Evolutionary conservation across 2,113 vertebrate genomes (phyloP).

Genomic region (Gavialis gangeticus): DNA sequence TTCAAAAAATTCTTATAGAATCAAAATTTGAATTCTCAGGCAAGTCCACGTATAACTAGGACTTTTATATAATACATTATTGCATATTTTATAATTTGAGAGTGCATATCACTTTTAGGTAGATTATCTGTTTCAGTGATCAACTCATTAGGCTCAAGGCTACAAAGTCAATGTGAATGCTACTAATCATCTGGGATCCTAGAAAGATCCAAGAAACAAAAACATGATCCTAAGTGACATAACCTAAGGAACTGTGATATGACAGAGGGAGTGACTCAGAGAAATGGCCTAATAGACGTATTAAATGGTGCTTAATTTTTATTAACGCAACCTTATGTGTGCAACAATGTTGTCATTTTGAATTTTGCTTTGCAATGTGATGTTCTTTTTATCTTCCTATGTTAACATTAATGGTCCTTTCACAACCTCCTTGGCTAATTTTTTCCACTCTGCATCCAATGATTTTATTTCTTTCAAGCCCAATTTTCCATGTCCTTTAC

Average conservation of each 20-base stretch:
- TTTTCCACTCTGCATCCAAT: slow-evolving; percentile 13
- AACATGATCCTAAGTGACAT: background rate
- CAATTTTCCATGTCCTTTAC: background rate
- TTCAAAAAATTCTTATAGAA: too few species aligned
- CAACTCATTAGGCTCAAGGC: background rate
- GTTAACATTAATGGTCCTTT: background rate
- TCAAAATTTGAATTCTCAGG: too few species aligned
- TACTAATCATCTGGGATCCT: background rate
- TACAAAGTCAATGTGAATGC: background rate
- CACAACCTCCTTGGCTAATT: background rate
- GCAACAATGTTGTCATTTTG: background rate
- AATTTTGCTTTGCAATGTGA: background rate
- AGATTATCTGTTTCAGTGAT: background rate
- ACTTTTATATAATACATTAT: too few species aligned
- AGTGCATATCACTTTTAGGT: background rate
- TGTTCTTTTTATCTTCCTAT: background rate
- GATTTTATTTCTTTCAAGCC: background rate
- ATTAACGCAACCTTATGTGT: background rate
- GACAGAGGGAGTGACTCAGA: slow-evolving; percentile 6
- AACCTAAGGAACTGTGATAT: background rate
- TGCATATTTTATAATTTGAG: too few species aligned
- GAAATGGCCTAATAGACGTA: background rate
- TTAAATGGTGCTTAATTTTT: background rate
- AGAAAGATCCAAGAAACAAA: background rate
- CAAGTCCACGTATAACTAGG: too few species aligned